Evolutionary conservation across 2,797 vertebrate species (phyloP).

Genomic region (Pipistrellus pygmaeus): DNA sequence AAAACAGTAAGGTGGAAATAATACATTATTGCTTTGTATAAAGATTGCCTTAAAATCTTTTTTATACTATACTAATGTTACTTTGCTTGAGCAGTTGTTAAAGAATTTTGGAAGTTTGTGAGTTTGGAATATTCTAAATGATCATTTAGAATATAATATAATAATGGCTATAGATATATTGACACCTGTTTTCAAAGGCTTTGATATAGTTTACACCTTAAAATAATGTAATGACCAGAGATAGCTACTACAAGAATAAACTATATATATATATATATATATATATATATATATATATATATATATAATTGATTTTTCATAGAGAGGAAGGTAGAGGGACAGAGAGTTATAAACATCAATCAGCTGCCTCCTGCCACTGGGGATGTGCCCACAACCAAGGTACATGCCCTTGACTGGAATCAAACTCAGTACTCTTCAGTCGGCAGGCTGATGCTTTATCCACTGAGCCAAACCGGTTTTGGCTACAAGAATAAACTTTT

Average conservation of each 20-base stretch:
- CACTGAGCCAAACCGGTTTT: too few species aligned
- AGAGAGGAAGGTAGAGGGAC: too few species aligned
- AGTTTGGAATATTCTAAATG: neutral
- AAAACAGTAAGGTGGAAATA: conserved; percentile 26
- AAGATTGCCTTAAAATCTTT: conserved; percentile 54
- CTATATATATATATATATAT: neutral
- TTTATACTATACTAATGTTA: conserved; percentile 41
- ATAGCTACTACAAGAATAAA: neutral
- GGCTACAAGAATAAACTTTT: neutral
- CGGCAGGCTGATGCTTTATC: too few species aligned
- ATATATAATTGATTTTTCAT: too few species aligned
- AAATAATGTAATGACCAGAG: neutral
- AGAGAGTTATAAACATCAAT: too few species aligned
- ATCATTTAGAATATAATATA: conserved; percentile 34
- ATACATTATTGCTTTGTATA: conserved; percentile 27
- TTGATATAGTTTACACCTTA: neutral
- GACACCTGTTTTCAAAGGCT: conserved; percentile 14
- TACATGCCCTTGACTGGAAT: too few species aligned
- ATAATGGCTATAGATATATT: neutral
- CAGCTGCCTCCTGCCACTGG: too few species aligned
- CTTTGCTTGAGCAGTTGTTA: conserved; percentile 52
- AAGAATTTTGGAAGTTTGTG: conserved; percentile 36
- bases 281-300: too few species aligned
- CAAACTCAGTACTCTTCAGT: too few species aligned
- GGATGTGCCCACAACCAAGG: too few species aligned